These are phyloP conservation scores for Potorous gilbertii DNA, from an alignment of 2,797 vertebrate species.

Conservation along the genomic window DNA sequence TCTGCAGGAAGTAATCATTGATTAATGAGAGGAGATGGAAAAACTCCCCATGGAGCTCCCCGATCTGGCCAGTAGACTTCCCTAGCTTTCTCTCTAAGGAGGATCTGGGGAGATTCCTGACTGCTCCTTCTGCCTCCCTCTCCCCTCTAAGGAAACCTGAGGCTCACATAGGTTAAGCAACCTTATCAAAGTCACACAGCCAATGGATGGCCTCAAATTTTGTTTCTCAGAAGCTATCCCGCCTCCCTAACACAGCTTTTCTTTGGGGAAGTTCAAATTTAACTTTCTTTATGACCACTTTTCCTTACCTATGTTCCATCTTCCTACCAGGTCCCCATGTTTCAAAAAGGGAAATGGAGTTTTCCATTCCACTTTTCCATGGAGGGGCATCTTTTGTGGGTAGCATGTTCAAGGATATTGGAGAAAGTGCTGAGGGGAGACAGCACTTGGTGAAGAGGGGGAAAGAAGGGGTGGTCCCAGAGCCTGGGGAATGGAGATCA, in stretches of 20 bases:
- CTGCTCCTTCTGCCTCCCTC: not conserved
- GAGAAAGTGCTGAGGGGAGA: not conserved
- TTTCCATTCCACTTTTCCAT: not conserved
- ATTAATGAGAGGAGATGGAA: slow-evolving; percentile 3
- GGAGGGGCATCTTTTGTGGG: not conserved
- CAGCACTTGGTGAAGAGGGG: not conserved
- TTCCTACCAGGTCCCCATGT: not conserved
- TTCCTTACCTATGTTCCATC: not conserved
- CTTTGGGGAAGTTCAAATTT: not conserved
- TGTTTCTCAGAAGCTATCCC: not conserved
- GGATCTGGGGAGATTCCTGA: not conserved
- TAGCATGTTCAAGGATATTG: not conserved
- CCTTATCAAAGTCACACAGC: not conserved
- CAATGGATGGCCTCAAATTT: not conserved
- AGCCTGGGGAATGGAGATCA: not conserved
- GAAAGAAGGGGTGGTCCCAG: not conserved
- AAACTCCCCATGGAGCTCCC: not conserved
- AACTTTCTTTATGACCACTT: not conserved
- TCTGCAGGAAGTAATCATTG: slow-evolving; percentile 35
- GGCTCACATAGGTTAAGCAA: not conserved
- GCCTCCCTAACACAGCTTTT: not conserved
- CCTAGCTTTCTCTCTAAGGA: slow-evolving; percentile 1
- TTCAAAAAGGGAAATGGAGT: not conserved
- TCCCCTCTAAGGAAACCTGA: not conserved
- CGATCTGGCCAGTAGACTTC: not conserved